Percentiles rank a stretch among this genome's conserved stretches.
These are phyloP conservation scores for Phycodurus eques DNA, from an alignment of 2,113 vertebrate species.

Conservation along the genomic window DNA sequence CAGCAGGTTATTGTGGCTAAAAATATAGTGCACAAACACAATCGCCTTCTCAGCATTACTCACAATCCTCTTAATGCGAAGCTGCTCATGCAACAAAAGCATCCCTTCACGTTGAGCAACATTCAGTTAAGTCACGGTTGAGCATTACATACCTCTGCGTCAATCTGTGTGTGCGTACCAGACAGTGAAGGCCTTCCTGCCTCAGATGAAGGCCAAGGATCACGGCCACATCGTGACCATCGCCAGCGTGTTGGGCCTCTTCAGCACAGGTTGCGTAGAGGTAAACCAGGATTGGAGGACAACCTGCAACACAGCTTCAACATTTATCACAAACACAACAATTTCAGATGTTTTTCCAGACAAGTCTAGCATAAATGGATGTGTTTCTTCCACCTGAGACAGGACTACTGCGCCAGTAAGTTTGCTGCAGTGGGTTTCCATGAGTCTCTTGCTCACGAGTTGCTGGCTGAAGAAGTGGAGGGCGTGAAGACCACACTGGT, in stretches of 20 bases:
- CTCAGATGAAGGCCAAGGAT: slow-evolving; percentile 57
- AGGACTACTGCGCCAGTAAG: slow-evolving; percentile 74
- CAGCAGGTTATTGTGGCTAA: slow-evolving; percentile 33
- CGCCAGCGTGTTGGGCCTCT: slow-evolving; percentile 61
- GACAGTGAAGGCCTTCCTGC: slow-evolving; percentile 65
- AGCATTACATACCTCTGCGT: not conserved
- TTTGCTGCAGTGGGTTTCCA: slow-evolving; percentile 72
- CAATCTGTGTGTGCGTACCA: slow-evolving; percentile 23
- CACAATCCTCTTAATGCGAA: slow-evolving; percentile 52
- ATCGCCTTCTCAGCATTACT: slow-evolving; percentile 31
- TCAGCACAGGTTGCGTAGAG: slow-evolving; percentile 61
- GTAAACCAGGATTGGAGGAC: slow-evolving; percentile 32
- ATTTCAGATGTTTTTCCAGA: not conserved
- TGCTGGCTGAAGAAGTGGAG: slow-evolving; percentile 62
- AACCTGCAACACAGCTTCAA: not conserved
- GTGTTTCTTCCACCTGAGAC: slow-evolving; percentile 14
- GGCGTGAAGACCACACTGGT: slow-evolving; percentile 68
- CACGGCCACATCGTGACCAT: slow-evolving; percentile 55
- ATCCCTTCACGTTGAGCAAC: slow-evolving; percentile 20
- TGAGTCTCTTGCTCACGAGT: slow-evolving; percentile 69
- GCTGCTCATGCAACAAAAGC: slow-evolving; percentile 34
- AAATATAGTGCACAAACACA: slow-evolving; percentile 26
- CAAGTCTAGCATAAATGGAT: not conserved
- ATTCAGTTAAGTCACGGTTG: slow-evolving; percentile 16
- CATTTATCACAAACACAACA: not conserved